Conservation (phyloP, 2,888 invertebrate species). For the Endomychus coccineus region DNA sequence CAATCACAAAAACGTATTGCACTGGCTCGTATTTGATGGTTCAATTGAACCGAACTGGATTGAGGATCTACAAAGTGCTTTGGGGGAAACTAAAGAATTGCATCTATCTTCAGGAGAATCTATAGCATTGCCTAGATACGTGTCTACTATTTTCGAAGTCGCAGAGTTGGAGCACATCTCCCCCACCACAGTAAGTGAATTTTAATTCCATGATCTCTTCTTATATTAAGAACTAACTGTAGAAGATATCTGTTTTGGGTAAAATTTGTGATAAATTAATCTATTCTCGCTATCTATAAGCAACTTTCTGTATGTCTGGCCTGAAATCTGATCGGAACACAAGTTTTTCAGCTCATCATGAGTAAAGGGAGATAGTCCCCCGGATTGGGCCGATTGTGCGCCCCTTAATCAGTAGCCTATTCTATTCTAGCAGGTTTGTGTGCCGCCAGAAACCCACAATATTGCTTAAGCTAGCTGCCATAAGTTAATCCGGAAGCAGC, state of each 20-base stretch:
- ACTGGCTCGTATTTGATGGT: constrained; percentile 87
- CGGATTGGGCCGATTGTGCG: no score
- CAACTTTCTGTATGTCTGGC: no score
- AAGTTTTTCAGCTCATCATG: no score
- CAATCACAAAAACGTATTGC: constrained; percentile 59
- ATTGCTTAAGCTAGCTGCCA: no score
- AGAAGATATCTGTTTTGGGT: neutral
- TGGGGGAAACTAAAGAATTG: constrained; percentile 74
- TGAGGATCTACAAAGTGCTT: constrained; percentile 73
- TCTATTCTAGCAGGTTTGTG: no score
- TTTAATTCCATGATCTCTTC: neutral
- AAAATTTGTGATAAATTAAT: no score
- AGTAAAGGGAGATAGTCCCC: no score
- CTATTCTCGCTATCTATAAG: no score
- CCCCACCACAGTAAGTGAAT: constrained; percentile 61
- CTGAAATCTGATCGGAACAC: no score
- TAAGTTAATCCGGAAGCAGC: no score
- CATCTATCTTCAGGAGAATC: constrained; percentile 77
- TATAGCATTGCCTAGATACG: constrained; percentile 61
- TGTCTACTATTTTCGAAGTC: constrained; percentile 78
- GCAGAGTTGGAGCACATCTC: constrained; percentile 70
- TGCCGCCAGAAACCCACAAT: no score
- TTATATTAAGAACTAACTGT: neutral
- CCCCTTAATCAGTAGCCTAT: no score
- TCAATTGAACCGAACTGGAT: constrained; percentile 81